These are phyloP conservation scores for Petrolisthes cinctipes DNA, from an alignment of 2,888 invertebrate genomes.

Conservation along the genomic window DNA sequence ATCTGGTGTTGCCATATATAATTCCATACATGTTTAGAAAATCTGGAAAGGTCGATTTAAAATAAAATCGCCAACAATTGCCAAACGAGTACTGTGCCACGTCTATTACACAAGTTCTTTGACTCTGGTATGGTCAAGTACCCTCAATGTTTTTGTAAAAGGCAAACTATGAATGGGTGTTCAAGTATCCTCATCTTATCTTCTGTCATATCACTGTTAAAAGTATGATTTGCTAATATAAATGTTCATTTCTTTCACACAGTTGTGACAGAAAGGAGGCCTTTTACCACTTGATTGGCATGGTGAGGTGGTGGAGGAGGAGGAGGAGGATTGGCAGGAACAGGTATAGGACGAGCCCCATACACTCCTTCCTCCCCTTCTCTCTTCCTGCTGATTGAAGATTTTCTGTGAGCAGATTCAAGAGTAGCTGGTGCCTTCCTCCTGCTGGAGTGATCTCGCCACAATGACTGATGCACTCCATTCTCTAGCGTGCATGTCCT, in stretches of 20 bases:
- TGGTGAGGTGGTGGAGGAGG: constrained; percentile 31
- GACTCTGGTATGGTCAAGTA: no score
- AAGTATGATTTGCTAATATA: constrained; percentile 2
- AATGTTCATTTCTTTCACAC: constrained; percentile 32
- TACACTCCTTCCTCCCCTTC: constrained; percentile 40
- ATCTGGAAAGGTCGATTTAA: no score
- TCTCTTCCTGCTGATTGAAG: constrained; percentile 32
- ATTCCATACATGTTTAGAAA: no score
- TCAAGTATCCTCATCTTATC: neutral
- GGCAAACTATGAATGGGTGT: no score
- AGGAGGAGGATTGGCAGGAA: constrained; percentile 44
- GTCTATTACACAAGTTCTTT: no score
- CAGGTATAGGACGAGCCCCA: constrained; percentile 22
- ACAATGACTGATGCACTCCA: constrained; percentile 59
- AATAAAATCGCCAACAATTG: no score
- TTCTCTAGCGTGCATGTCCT: constrained; percentile 58
- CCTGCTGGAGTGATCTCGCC: constrained; percentile 57
- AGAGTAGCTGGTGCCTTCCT: constrained; percentile 45
- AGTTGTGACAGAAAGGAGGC: constrained; percentile 51
- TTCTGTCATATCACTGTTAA: neutral
- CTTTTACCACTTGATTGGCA: constrained; percentile 42
- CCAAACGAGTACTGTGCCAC: no score
- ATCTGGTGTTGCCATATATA: no score
- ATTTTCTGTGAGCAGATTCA: constrained; percentile 38
- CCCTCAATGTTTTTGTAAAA: no score